Evolutionary conservation across 2,113 vertebrate species (phyloP), one percentile per base, ranked within the genome.

Genomic region (Oncorhynchus kisutch): DNA sequence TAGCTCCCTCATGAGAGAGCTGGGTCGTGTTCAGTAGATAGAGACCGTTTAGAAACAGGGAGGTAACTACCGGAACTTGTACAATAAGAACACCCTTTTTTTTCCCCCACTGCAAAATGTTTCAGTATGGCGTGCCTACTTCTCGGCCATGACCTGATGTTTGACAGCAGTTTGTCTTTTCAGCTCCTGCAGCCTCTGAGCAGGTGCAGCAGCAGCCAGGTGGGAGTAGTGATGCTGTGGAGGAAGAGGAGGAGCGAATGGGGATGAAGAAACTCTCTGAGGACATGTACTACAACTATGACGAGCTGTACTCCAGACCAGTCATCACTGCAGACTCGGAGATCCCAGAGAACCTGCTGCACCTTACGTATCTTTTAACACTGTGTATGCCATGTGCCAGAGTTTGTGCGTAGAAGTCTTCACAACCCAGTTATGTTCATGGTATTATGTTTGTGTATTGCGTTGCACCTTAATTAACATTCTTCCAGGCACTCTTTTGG

Each of bases 401-500:
- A 3, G 29, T 24, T 64, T 45, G 2, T 45, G 39, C 9, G 39
- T 45, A 45, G 39, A 45, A 45, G 39, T 45, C 39, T 45, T 12
- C 18, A 13, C 5, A 27, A 13, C 20, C 82, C 59, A 7, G 20
- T 51, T 34, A 18, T 54, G 51, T 9, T 62, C 59, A 62, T 54
- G 51, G 5, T 54, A 54, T 54, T 18, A 18, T 16, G 12, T 54
- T 18, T 54, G 51, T 54, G 14, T 54, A 5, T 54, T 54, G 12
- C 14, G 12, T 54, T 22, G 59, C 59, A 22, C 70, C 27, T 70
- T 79, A 65, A 71, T 70, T 79, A 65, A 71, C 60, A 0, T 54
- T 16, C n/a, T 14, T 77, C 90, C 86, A 99, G 97, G 77, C 91
- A 98, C 91, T 98, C 95, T 11, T 98, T 98, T 84, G 96, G 97